Percentiles rank a stretch among this genome's conserved stretches.
Evolutionary conservation across 2,113 vertebrate species (phyloP).

Genomic region (Calyptomena viridis): DNA sequence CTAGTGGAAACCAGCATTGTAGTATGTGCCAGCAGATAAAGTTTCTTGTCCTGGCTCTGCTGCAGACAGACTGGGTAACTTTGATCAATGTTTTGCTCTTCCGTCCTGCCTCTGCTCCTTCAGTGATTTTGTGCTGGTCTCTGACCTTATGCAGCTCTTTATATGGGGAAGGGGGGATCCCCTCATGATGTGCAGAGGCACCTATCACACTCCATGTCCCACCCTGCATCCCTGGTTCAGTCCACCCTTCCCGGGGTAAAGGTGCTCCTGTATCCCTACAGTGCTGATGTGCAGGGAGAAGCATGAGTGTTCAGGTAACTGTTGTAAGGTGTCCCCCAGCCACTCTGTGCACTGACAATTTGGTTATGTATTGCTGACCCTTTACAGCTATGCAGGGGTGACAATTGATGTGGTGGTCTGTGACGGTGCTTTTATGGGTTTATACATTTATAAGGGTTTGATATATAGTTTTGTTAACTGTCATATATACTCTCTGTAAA

Average conservation of each 20-base stretch:
- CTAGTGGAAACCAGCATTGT: background rate
- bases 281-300: background rate
- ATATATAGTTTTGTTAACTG: too few relatives aligned
- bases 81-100: fast-evolving
- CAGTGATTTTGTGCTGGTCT: background rate
- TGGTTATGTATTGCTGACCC: background rate
- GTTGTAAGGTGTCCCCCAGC: background rate
- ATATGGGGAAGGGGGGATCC: background rate
- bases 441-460: too few relatives aligned
- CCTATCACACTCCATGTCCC: fast-evolving
- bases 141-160: background rate
- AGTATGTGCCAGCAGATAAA: background rate
- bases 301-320: fast-evolving
- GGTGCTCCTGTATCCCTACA: background rate
- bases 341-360: background rate
- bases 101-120: background rate
- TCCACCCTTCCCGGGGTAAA: background rate
- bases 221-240: background rate
- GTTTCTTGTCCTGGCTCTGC: background rate
- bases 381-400: fast-evolving
- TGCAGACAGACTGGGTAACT: background rate
- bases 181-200: fast-evolving
- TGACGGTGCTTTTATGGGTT: too few relatives aligned
- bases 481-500: too few relatives aligned
- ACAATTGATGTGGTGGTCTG: fast-evolving